A percentile compares a stretch with the other conserved stretches of the same genome.
Evolutionary conservation across 2,113 vertebrate species (phyloP).

Genomic region (Eira barbara): DNA sequence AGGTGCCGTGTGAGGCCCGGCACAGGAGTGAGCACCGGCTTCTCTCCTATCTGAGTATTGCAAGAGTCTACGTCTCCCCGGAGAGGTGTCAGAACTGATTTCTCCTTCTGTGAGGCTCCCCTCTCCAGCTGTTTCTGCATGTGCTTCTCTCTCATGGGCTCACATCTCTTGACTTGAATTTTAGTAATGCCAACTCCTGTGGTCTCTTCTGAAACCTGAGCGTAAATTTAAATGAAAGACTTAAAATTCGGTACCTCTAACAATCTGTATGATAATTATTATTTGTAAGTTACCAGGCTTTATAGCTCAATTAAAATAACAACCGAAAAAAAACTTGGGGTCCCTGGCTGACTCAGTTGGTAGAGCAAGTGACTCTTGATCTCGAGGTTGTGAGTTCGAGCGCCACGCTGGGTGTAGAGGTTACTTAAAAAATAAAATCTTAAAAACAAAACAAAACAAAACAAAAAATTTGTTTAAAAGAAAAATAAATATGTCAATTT

Average conservation of each 20-base stretch:
- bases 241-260: constrained; percentile 5
- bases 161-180: constrained; percentile 89
- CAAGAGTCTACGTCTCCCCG: constrained; percentile 39
- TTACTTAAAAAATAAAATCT: background rate
- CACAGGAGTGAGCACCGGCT: background rate
- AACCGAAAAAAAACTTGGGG: background rate
- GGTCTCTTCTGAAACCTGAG: constrained; percentile 61
- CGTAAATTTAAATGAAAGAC: background rate
- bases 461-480: background rate
- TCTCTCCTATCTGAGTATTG: background rate
- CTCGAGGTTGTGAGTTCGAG: background rate
- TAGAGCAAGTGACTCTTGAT: background rate
- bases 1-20: background rate
- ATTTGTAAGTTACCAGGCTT: background rate
- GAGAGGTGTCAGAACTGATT: background rate
- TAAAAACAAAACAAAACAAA: background rate
- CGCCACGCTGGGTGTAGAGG: background rate
- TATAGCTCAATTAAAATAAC: background rate
- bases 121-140: constrained; percentile 84
- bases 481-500: background rate
- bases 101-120: constrained; percentile 62
- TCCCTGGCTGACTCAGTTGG: background rate
- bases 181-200: constrained; percentile 47
- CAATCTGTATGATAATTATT: background rate
- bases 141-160: constrained; percentile 89